Evolutionary conservation across 2,113 vertebrate genomes (phyloP).

Genomic region (Gambusia affinis): DNA sequence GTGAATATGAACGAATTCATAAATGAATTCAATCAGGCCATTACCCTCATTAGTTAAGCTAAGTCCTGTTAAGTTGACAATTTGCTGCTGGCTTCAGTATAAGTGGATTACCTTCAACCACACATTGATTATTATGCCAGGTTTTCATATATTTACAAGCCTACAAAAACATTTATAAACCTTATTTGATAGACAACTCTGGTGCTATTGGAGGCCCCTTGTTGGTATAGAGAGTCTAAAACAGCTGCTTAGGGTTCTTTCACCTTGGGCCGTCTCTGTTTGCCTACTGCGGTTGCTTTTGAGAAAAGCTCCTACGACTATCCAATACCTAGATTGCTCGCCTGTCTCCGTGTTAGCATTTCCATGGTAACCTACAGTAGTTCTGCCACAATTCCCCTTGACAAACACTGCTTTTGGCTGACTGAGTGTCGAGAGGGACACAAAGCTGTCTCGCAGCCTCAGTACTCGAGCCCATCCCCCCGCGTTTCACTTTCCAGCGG

Average conservation of each 20-base stretch:
- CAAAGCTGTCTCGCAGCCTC: conserved; percentile 59
- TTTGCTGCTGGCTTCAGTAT: neutral
- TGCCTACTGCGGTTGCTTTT: neutral
- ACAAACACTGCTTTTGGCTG: conserved; percentile 58
- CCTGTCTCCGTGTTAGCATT: conserved; percentile 34
- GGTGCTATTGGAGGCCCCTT: neutral
- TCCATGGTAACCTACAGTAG: conserved; percentile 57
- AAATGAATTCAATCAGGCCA: neutral
- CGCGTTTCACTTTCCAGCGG: conserved; percentile 52
- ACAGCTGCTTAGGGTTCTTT: neutral
- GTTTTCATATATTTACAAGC: neutral
- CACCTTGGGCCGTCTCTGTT: neutral
- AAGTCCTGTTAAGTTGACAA: neutral
- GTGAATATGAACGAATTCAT: neutral
- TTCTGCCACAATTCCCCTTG: conserved; percentile 52
- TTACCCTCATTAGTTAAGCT: neutral
- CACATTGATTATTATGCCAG: neutral
- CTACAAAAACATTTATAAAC: neutral
- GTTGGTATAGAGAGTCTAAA: neutral
- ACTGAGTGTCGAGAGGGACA: conserved; percentile 46
- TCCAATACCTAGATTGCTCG: conserved; percentile 11
- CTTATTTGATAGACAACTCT: neutral
- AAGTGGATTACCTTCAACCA: neutral
- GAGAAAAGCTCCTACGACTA: neutral
- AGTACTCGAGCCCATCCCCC: conserved; percentile 43